Percentiles rank a stretch among this genome's conserved stretches.
Conservation (phyloP, 2,888 invertebrate genomes). For the Polyommatus iphigenia region DNA sequence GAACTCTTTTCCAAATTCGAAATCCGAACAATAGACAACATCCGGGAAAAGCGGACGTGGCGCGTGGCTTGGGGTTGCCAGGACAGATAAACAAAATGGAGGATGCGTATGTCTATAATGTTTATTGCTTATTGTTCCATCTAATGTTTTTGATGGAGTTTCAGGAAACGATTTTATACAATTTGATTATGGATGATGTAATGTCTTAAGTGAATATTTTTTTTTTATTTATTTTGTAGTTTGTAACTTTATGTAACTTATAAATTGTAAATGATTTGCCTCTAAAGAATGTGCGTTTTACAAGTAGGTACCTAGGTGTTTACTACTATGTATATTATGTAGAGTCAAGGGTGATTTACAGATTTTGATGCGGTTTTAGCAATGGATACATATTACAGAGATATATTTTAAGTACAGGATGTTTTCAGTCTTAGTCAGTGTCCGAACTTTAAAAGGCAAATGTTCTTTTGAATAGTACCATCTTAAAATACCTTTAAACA, state of each 20-base stretch:
- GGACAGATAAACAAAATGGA: constrained; percentile 4
- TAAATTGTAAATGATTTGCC: neutral
- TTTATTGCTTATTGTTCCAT: constrained; percentile 16
- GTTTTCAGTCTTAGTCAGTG: too few relatives aligned
- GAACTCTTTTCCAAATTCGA: constrained; percentile 29
- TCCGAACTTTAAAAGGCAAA: too few relatives aligned
- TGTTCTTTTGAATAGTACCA: too few relatives aligned
- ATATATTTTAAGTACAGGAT: too few relatives aligned
- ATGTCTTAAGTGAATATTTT: neutral
- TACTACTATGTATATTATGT: too few relatives aligned
- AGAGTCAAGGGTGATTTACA: too few relatives aligned
- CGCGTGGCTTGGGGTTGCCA: constrained; percentile 25
- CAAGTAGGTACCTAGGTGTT: too few relatives aligned
- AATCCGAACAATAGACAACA: constrained; percentile 23
- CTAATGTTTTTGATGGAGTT: neutral
- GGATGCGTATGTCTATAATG: constrained; percentile 7
- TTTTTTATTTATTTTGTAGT: neutral
- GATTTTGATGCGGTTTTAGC: too few relatives aligned
- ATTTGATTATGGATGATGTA: neutral
- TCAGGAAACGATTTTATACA: neutral
- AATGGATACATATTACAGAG: too few relatives aligned
- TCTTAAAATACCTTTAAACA: too few relatives aligned
- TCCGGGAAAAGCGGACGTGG: constrained; percentile 26
- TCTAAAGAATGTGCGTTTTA: too few relatives aligned
- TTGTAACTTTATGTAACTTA: neutral